phyloP scores from a whole-genome alignment of 2,797 vertebrate genomes.

The Silurus aristotelis region DNA sequence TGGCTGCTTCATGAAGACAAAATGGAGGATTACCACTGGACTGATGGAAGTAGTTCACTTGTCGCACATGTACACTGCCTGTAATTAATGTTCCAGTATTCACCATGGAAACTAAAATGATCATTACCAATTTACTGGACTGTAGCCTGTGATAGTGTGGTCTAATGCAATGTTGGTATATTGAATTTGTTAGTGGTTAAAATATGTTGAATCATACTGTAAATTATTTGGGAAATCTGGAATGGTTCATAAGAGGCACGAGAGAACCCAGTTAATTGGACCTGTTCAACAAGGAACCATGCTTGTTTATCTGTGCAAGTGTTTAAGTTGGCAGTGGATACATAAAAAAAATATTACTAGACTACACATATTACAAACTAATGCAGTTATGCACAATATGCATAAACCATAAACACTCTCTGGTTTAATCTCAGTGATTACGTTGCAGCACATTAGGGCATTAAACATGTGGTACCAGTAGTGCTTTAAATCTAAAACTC shows the following conservation, averaged over 20 bases:
- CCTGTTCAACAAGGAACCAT: not conserved
- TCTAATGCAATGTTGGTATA: not conserved
- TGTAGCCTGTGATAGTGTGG: not conserved
- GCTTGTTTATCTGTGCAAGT: not conserved
- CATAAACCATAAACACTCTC: not conserved
- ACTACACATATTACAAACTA: not conserved
- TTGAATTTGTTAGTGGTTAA: not conserved
- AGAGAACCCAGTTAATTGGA: not conserved
- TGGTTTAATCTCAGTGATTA: not conserved
- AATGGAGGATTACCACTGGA: slow-evolving; percentile 53
- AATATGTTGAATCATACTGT: not conserved
- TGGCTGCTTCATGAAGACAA: slow-evolving; percentile 47
- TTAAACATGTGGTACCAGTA: not conserved
- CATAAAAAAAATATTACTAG: not conserved
- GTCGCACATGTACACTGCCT: not conserved
- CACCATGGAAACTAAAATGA: slow-evolving; percentile 36
- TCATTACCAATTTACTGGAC: slow-evolving; percentile 25
- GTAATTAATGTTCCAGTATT: slow-evolving; percentile 21
- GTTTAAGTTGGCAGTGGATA: not conserved
- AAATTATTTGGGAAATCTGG: not conserved
- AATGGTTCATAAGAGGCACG: not conserved
- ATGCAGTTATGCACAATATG: not conserved
- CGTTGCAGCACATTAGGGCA: not conserved
- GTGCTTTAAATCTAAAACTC: not conserved
- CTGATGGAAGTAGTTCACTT: slow-evolving; percentile 47